Percentiles rank a stretch among this genome's conserved stretches.
phyloP scores from a whole-genome alignment of 2,113 vertebrate genomes.

The Dicerorhinus sumatrensis region DNA sequence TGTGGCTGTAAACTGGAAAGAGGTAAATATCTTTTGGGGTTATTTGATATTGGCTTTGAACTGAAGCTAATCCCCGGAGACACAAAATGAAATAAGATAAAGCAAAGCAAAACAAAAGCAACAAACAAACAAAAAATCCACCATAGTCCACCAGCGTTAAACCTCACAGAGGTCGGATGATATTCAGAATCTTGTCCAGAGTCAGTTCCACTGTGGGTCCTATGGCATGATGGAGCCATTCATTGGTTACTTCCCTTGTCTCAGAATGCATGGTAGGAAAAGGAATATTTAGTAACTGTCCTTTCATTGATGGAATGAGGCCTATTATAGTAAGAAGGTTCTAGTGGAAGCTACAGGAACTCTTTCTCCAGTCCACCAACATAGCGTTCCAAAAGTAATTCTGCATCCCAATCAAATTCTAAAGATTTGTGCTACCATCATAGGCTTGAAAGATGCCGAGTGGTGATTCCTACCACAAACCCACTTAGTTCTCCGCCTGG shows the following conservation, averaged over 20 bases:
- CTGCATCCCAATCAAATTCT: not conserved
- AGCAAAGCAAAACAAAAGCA: not conserved
- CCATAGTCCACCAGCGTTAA: not conserved
- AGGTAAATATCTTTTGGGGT: not conserved
- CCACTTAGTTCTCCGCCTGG: not conserved
- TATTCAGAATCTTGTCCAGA: not conserved
- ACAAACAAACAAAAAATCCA: not conserved
- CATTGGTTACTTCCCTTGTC: not conserved
- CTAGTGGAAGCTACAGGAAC: not conserved
- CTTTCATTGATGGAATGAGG: not conserved
- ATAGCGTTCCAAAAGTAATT: not conserved
- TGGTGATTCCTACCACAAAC: not conserved
- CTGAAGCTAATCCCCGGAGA: not conserved
- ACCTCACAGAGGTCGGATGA: not conserved
- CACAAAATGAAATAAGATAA: not conserved
- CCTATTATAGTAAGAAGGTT: not conserved
- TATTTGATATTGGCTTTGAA: not conserved
- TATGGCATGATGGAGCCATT: not conserved
- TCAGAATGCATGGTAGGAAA: not conserved
- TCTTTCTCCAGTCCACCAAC: not conserved
- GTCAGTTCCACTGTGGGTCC: not conserved
- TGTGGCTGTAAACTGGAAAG: not conserved
- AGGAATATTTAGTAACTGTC: not conserved
- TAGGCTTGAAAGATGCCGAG: not conserved
- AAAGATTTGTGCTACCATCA: not conserved